Conservation (phyloP, 2,113 vertebrate species). For the Zosterops japonicus region DNA sequence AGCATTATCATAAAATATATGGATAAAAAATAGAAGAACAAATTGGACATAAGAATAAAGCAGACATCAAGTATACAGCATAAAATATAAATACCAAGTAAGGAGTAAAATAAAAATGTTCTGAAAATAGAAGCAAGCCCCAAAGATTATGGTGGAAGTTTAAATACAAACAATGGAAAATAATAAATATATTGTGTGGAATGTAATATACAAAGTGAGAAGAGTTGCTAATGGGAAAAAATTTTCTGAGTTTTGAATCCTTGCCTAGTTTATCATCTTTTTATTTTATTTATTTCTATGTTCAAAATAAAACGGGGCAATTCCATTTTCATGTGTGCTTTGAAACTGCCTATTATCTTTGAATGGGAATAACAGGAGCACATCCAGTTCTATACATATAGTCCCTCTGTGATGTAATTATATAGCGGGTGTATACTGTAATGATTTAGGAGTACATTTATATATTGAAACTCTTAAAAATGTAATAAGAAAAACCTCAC, state of each 20-base stretch:
- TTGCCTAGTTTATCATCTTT: neutral
- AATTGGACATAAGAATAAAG: neutral
- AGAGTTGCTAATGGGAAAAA: neutral
- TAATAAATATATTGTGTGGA: rapidly evolving
- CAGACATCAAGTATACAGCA: neutral
- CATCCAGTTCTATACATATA: neutral
- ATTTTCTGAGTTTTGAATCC: neutral
- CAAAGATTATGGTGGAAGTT: neutral
- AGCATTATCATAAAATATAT: neutral
- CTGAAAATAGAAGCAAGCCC: neutral
- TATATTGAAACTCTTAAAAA: neutral
- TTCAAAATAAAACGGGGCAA: neutral
- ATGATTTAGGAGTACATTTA: neutral
- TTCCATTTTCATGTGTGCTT: neutral
- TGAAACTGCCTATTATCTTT: neutral
- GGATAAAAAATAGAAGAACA: neutral
- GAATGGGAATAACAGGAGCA: neutral
- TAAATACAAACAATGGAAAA: neutral
- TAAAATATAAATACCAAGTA: neutral
- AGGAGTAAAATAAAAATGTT: neutral
- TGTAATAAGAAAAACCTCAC: neutral
- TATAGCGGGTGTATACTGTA: neutral
- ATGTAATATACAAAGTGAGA: neutral
- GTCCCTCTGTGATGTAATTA: neutral
- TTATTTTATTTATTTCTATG: neutral